phyloP scores from a whole-genome alignment of 1,140 invertebrate genomes.

The Habropoda laboriosa region DNA sequence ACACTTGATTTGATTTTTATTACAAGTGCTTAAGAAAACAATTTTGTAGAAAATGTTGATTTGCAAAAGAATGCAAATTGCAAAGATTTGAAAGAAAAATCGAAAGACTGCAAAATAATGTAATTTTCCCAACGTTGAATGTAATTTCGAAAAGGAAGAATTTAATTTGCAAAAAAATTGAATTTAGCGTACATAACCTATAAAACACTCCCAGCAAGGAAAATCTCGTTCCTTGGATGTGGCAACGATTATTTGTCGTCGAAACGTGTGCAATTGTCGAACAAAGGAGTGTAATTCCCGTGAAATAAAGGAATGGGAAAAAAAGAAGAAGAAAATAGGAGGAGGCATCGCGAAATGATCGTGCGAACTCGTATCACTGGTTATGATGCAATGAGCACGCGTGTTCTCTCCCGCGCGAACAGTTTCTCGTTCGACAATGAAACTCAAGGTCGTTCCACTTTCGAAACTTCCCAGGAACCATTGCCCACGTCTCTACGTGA shows the following conservation, averaged over 20 bases:
- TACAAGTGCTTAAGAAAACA: no score
- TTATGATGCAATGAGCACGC: slow-evolving; percentile 45
- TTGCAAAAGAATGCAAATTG: no score
- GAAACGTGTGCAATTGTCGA: slow-evolving; percentile 15
- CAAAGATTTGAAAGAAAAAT: no score
- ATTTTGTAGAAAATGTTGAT: no score
- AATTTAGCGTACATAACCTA: no score
- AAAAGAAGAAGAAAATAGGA: slow-evolving; percentile 16
- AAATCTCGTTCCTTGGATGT: slow-evolving; percentile 15
- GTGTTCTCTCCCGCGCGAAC: slow-evolving; percentile 10
- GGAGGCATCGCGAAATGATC: slow-evolving; percentile 18
- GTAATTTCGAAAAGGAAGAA: no score
- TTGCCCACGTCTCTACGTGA: slow-evolving; percentile 23
- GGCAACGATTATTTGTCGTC: slow-evolving; percentile 3
- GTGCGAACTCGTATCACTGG: slow-evolving; percentile 43
- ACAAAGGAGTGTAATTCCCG: slow-evolving; percentile 44
- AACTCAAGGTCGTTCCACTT: slow-evolving; percentile 78
- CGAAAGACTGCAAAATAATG: no score
- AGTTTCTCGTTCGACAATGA: slow-evolving; percentile 58
- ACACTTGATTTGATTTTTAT: no score
- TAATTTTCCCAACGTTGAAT: no score
- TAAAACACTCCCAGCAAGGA: no score
- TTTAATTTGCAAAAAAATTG: no score
- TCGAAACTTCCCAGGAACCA: slow-evolving; percentile 68
- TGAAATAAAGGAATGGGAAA: slow-evolving; percentile 12